These are phyloP conservation scores for Calliphora vomitoria DNA, from an alignment of 2,888 invertebrate genomes.

Conservation along the genomic window DNA sequence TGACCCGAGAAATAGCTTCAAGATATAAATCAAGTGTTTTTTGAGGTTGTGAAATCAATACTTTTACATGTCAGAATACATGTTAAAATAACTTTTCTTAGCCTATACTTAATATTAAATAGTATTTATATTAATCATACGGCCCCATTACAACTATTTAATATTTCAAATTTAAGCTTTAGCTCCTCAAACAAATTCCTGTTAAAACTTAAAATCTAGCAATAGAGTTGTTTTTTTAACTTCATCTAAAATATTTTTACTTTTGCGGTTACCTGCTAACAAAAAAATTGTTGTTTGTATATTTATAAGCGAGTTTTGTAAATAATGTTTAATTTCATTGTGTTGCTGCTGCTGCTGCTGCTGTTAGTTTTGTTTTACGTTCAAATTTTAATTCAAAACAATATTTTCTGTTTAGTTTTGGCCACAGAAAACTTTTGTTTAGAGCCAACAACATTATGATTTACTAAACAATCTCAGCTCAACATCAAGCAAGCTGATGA, in stretches of 20 bases:
- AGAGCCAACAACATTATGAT: background rate
- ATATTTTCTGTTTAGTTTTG: slow-evolving; percentile 30
- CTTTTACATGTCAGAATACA: no score
- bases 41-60: no score
- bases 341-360: background rate
- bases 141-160: no score
- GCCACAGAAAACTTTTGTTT: slow-evolving; percentile 56
- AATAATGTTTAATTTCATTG: background rate
- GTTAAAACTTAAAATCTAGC: background rate
- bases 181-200: no score
- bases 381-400: slow-evolving; percentile 22
- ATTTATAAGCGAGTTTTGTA: background rate
- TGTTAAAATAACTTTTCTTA: no score
- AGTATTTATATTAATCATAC: no score
- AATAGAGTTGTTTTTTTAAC: background rate
- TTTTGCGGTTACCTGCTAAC: background rate
- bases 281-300: background rate
- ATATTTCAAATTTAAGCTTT: no score
- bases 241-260: background rate
- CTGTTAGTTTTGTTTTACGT: background rate
- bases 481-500: background rate
- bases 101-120: no score
- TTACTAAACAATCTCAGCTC: background rate
- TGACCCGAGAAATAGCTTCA: background rate
- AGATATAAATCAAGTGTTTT: slow-evolving; percentile 7